Evolutionary conservation across 2,888 invertebrate species (phyloP), one percentile per base, ranked within the genome.

Genomic region (Lasioglossum morio): DNA sequence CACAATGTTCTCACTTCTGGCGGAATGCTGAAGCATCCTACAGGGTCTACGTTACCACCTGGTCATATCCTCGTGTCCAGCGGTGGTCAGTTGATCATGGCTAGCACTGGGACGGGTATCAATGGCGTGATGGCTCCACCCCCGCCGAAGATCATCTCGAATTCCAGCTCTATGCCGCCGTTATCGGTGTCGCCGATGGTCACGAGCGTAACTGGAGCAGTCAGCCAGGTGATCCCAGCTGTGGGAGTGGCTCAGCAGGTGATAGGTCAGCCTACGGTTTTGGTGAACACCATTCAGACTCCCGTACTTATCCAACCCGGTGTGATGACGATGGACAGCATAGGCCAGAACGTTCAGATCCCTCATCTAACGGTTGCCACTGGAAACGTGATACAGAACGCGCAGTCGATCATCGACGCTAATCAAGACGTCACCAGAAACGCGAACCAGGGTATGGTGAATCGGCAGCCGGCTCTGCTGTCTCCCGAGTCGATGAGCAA

Each of bases 301-400:
- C 98, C 98, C 0, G 97, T 98, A 90, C 97, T 98, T 10, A 96
- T 98, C 70, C 98, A 98, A 92, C 97, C 97, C 0, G 96, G 97
- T 4, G 96, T 98, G 89, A 97, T 98, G 96, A 96, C 97, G 0
- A 97, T 98, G 91, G 98, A 98, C 89, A 97, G 97, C 0, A 96
- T 97, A 43, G 96, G 97, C 82, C 97, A 97, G 91, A 97, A 97
- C 88, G 95, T 97, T 86, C 97, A 97, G 79, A 95, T 97, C 92
- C 97, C 97, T 27, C 97, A 97, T 93, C 91, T 96, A 14, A 94
- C 96, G 0, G 96, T 97, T 60, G 96, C 97, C 0, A 95, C 97
- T 0, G 96, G 97, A 0, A 97, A 97, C 86, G 96, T 97, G 0
- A 96, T 97, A 46, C 96, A 97, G 73, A 96, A 96, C 87, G 96